phyloP scores from a whole-genome alignment of 2,888 invertebrate genomes.

The Pardosa pseudoannulata region DNA sequence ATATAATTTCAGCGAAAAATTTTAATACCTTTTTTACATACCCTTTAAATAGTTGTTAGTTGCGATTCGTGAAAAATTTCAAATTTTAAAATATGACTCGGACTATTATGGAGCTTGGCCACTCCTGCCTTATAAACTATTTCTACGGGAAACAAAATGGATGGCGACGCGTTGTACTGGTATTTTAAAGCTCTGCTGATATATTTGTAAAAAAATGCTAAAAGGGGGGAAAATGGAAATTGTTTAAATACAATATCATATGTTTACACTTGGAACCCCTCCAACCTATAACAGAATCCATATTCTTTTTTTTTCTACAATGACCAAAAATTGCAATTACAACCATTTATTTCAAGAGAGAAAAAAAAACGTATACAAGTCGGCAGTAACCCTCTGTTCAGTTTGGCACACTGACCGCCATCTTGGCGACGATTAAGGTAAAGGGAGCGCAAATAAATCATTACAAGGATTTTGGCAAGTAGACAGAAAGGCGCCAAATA shows the following conservation, averaged over 20 bases:
- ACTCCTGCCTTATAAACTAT: no score
- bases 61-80: no score
- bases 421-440: constrained; percentile 20
- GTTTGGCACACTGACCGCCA: constrained; percentile 14
- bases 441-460: constrained; percentile 2
- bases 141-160: no score
- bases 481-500: constrained; percentile 23
- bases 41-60: no score
- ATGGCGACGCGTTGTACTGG: no score
- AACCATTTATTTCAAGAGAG: neutral
- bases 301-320: neutral
- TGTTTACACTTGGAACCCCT: neutral
- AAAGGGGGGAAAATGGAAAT: neutral
- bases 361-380: neutral
- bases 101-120: no score
- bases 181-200: no score
- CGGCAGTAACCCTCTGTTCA: neutral
- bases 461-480: neutral
- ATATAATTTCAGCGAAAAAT: no score
- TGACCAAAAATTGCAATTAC: neutral
- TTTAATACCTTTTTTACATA: no score
- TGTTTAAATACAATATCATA: neutral
- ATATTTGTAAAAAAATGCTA: neutral
- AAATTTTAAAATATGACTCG: no score
- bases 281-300: neutral